These are phyloP conservation scores for Byasa hedistus DNA, from an alignment of 2,888 invertebrate genomes.

Conservation along the genomic window DNA sequence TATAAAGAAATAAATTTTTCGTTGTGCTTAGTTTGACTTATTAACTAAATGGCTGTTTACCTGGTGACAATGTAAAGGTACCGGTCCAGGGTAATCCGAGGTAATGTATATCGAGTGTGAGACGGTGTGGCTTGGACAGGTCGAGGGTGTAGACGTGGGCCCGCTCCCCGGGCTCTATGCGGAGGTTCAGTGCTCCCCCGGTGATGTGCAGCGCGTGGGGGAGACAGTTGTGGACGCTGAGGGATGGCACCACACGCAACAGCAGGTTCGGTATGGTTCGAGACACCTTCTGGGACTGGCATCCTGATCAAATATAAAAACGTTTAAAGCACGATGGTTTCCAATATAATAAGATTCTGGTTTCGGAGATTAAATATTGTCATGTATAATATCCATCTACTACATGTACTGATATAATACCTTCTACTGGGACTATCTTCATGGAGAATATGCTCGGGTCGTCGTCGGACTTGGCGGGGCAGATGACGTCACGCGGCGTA, in stretches of 20 bases:
- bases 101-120: conserved; percentile 78
- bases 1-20: background rate
- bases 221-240: conserved; percentile 87
- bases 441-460: conserved; percentile 83
- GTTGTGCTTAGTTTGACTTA: too few relatives aligned
- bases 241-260: conserved; percentile 85
- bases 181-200: conserved; percentile 55
- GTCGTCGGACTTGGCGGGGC: conserved; percentile 81
- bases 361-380: too few relatives aligned
- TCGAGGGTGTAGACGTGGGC: conserved; percentile 84
- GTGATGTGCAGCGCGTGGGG: conserved; percentile 83
- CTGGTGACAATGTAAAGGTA: conserved; percentile 83
- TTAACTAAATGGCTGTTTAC: conserved; percentile 36
- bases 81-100: conserved; percentile 86
- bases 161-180: conserved; percentile 86
- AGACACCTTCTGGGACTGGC: conserved; percentile 60
- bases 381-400: too few relatives aligned
- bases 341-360: too few relatives aligned
- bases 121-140: conserved; percentile 78
- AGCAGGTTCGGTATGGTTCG: conserved; percentile 85
- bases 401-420: conserved; percentile 34
- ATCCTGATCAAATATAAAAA: conserved; percentile 45
- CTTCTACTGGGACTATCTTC: conserved; percentile 81
- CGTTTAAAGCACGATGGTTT: too few relatives aligned
- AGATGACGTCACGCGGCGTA: conserved; percentile 83